A percentile compares a stretch with the other conserved stretches of the same genome.
phyloP scores from a whole-genome alignment of 1,140 invertebrate species.

The Bombus consobrinus region DNA sequence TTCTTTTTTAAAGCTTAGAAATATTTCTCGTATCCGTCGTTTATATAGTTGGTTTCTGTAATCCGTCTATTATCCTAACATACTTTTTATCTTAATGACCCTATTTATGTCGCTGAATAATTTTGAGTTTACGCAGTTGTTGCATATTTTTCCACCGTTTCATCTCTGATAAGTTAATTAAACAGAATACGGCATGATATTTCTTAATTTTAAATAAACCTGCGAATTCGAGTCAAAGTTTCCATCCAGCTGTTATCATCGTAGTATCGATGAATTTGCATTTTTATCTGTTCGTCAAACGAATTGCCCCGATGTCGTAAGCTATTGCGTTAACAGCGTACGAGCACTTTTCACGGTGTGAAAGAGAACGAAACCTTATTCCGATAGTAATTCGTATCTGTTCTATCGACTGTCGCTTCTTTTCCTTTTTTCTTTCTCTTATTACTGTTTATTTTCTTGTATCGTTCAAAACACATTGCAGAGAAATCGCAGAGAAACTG shows the following conservation, averaged over 20 bases:
- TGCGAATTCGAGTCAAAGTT: neutral
- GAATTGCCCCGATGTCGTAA: neutral
- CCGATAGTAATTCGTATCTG: neutral
- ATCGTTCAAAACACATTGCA: neutral
- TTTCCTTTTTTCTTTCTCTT: neutral
- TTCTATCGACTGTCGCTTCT: neutral
- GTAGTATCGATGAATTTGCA: neutral
- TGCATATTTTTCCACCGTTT: neutral
- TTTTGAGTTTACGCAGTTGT: neutral
- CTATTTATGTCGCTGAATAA: no score
- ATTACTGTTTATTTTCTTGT: neutral
- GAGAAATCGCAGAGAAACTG: neutral
- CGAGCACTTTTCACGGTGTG: neutral
- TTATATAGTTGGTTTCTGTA: neutral
- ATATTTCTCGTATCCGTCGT: neutral
- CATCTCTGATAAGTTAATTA: neutral
- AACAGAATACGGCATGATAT: neutral
- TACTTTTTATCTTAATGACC: no score
- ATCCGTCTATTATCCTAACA: no score
- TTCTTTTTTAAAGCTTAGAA: neutral
- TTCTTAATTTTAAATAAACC: neutral
- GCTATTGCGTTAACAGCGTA: neutral
- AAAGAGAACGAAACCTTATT: neutral
- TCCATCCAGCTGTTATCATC: no score
- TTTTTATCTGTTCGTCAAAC: neutral